Percentiles rank a stretch among this genome's conserved stretches.
phyloP scores from a whole-genome alignment of 1,140 invertebrate genomes.

The Bemisia tabaci region DNA sequence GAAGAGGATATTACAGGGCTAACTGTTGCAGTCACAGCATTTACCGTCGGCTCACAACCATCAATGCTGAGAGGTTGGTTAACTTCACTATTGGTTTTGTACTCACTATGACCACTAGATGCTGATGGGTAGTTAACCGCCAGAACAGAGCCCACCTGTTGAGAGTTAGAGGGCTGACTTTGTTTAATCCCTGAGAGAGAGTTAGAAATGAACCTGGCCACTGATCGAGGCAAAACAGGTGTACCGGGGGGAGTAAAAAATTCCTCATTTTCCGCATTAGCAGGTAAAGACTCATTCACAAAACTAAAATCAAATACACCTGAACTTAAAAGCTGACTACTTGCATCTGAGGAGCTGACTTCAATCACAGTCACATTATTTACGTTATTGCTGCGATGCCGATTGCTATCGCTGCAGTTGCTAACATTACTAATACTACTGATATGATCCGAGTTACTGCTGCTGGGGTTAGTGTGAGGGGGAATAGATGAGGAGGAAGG shows the following conservation, averaged over 20 bases:
- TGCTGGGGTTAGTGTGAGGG: background rate
- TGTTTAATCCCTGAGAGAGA: too few species aligned
- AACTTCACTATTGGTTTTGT: too few species aligned
- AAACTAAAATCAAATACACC: constrained; percentile 18
- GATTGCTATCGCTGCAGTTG: background rate
- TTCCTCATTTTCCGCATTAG: constrained; percentile 13
- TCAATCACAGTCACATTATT: constrained; percentile 24
- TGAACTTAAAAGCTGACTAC: background rate
- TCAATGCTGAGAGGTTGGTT: too few species aligned
- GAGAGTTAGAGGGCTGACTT: too few species aligned
- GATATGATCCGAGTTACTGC: too few species aligned
- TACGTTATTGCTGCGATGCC: background rate
- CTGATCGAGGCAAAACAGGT: constrained; percentile 12
- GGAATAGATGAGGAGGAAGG: background rate
- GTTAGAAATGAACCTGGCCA: background rate
- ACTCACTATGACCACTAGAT: too few species aligned
- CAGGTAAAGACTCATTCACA: constrained; percentile 12
- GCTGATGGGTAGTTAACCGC: too few species aligned
- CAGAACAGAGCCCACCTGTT: too few species aligned
- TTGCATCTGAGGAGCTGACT: constrained; percentile 17
- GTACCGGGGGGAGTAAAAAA: constrained; percentile 19
- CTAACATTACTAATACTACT: background rate
- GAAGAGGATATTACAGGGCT: too few species aligned
- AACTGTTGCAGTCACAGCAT: too few species aligned
- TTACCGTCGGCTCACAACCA: too few species aligned